Evolutionary conservation across 2,797 vertebrate species (phyloP), one percentile per base, ranked within the genome.

Genomic region (Protosalanx chinensis): DNA sequence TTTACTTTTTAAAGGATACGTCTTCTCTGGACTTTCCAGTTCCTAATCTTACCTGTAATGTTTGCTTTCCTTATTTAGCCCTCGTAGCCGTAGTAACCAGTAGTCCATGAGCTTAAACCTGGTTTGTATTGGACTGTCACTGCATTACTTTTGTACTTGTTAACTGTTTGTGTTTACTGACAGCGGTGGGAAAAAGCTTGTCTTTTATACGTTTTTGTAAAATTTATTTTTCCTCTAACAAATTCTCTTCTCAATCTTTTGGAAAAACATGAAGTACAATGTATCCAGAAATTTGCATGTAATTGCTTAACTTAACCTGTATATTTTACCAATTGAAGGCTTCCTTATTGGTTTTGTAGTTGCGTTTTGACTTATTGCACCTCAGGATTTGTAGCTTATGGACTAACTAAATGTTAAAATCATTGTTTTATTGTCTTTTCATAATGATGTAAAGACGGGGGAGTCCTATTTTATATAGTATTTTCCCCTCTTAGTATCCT

Each of bases 91-190:
- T 96, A 95, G 94, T 94, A 93, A 89, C 95, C 93, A 94, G 94
- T 96, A 94, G 95, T 97, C 98, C 96, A 95, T 96, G 96, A 98
- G 96, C 96, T 98, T 96, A 98, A 96, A 93, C 95, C 96, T 95
- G 93, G 94, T 95, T 94, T 94, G 94, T 96, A 95, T 90, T 91
- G 93, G 93, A 93, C 94, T 92, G 91, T 92, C 91, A 90, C 90
- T 88, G 90, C 89, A 88, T 90, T 88, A 86, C 84, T 89, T 90
- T 85, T 90, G 82, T 90, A 92, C 79, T 80, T 93, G 90, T 92
- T 82, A 93, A 88, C 91, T 91, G 67, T 67, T 83, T 91, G 81
- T 93, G 85, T 88, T 88, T 90, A 90, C 88, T 91, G 89, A 88
- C 91, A 89, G 91, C 86, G 85, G 87, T 89, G 92, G 91, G 84